A percentile compares a stretch with the other conserved stretches of the same genome.
phyloP scores from a whole-genome alignment of 1,140 invertebrate species.

The Drosophila simulans region DNA sequence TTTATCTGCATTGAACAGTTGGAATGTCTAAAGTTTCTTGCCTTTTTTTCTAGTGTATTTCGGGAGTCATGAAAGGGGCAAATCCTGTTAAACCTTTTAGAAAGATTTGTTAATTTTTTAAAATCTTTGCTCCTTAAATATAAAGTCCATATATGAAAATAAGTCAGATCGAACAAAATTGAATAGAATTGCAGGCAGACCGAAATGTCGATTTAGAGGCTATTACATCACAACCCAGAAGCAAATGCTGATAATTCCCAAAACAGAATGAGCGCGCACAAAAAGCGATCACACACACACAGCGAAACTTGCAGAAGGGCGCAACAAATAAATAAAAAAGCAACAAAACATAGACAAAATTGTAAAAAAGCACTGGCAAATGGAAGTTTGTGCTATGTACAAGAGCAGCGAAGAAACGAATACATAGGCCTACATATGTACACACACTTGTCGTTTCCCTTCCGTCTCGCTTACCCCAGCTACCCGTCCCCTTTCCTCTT shows the following conservation, averaged over 20 bases:
- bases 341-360: constrained; percentile 35
- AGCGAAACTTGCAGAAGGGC: constrained; percentile 43
- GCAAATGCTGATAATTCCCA: constrained; percentile 59
- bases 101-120: too few relatives aligned
- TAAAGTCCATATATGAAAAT: not conserved
- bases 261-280: constrained; percentile 11
- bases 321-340: constrained; percentile 61
- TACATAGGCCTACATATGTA: constrained; percentile 26
- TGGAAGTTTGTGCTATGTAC: constrained; percentile 29
- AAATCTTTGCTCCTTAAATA: not conserved
- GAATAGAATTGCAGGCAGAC: constrained; percentile 18
- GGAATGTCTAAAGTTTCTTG: constrained; percentile 40
- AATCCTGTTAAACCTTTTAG: not conserved
- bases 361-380: constrained; percentile 32
- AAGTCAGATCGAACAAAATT: not conserved
- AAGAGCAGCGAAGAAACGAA: constrained; percentile 14
- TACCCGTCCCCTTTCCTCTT: not conserved
- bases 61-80: constrained; percentile 23
- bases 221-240: constrained; percentile 67
- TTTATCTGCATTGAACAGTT: constrained; percentile 49
- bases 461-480: constrained; percentile 4
- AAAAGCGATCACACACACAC: constrained; percentile 10
- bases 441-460: constrained; percentile 28
- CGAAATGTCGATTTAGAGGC: constrained; percentile 40
- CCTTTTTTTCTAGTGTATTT: constrained; percentile 14